A percentile compares a stretch with the other conserved stretches of the same genome.
These are phyloP conservation scores for Amphilophus citrinellus DNA, from an alignment of 2,113 vertebrate species.

Conservation along the genomic window DNA sequence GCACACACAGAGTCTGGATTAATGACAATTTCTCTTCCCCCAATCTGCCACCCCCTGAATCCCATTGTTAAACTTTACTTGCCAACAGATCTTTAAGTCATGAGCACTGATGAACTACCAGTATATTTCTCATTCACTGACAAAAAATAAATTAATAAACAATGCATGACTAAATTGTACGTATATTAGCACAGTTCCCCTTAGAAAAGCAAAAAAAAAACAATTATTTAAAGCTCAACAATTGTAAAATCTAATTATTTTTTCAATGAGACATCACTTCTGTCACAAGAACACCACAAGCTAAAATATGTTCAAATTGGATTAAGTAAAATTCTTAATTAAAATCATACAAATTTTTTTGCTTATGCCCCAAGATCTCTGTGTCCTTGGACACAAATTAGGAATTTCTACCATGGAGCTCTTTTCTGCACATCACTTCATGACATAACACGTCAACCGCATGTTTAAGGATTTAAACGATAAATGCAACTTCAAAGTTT, in stretches of 20 bases:
- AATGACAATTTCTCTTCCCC: too few relatives aligned
- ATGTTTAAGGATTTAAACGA: not conserved
- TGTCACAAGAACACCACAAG: not conserved
- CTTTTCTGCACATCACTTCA: slow-evolving; percentile 18
- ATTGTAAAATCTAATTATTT: not conserved
- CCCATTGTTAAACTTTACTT: not conserved
- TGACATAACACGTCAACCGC: not conserved
- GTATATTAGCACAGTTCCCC: not conserved
- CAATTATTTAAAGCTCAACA: not conserved
- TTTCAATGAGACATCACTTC: not conserved
- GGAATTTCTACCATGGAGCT: not conserved
- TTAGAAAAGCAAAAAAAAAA: not conserved
- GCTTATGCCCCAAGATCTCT: not conserved
- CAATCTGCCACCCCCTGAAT: too few relatives aligned
- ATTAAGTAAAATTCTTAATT: not conserved
- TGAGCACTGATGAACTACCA: not conserved
- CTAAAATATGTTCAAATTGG: not conserved
- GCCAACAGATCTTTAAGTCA: not conserved
- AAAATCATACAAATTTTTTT: not conserved
- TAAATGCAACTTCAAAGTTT: not conserved
- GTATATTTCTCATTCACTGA: not conserved
- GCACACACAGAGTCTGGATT: not conserved
- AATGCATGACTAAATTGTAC: not conserved
- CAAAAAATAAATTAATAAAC: not conserved
- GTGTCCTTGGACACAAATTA: not conserved